phyloP scores from a whole-genome alignment of 2,113 vertebrate genomes.

The Cyrtonyx montezumae region DNA sequence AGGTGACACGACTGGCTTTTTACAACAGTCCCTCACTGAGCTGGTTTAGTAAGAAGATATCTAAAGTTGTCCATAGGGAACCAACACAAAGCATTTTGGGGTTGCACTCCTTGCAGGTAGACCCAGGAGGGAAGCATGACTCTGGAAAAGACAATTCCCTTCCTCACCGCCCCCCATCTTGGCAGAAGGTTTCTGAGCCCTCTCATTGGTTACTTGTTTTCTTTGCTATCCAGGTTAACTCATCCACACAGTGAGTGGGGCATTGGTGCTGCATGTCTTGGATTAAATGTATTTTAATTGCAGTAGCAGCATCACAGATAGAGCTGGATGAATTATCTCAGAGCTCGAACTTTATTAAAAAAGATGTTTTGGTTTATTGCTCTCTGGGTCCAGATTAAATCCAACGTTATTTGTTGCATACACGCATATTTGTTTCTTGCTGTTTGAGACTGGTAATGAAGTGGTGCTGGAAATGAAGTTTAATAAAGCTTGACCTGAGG shows the following conservation, averaged over 20 bases:
- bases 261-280: too few relatives aligned
- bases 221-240: neutral
- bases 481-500: neutral
- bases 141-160: neutral
- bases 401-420: neutral
- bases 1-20: neutral
- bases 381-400: neutral
- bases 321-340: neutral
- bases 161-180: neutral
- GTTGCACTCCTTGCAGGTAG: neutral
- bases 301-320: neutral
- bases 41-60: neutral
- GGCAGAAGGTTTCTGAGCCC: neutral
- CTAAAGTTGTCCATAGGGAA: neutral
- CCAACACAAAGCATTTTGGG: neutral
- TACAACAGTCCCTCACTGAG: neutral
- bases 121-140: neutral
- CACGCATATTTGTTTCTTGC: neutral
- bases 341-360: neutral
- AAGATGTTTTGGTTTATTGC: neutral
- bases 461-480: neutral
- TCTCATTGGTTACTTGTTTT: rapidly evolving
- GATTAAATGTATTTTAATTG: neutral
- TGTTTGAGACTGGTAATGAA: neutral
- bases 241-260: neutral